A percentile compares a stretch with the other conserved stretches of the same genome.
Evolutionary conservation across 2,888 invertebrate species (phyloP).

Genomic region (Dascillus cervinus): DNA sequence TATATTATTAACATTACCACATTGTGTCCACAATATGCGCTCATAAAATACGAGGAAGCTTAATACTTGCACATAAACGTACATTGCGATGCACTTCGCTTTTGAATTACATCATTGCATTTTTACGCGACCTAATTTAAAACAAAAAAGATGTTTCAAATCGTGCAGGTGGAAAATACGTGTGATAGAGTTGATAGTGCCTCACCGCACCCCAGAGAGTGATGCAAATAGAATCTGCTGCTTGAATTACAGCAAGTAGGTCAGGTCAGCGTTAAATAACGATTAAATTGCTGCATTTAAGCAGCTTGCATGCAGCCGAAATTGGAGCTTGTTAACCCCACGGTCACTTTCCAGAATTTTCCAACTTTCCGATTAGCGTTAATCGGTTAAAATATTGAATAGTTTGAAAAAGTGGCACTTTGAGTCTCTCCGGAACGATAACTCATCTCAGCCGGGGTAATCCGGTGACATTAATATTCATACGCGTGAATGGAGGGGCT

Average conservation of each 20-base stretch:
- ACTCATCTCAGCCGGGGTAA: constrained; percentile 32
- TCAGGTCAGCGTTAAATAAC: constrained; percentile 24
- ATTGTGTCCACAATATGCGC: no score
- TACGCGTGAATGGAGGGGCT: constrained; percentile 29
- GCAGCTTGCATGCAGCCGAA: not conserved
- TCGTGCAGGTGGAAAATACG: no score
- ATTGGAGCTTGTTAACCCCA: not conserved
- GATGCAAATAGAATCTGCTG: constrained; percentile 19
- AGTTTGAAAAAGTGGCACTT: constrained; percentile 25
- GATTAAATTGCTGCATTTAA: constrained; percentile 10
- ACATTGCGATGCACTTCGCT: no score
- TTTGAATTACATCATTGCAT: no score
- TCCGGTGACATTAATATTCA: constrained; percentile 36
- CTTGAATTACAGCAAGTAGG: constrained; percentile 18
- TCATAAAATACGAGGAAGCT: no score
- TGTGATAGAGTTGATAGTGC: constrained; percentile 25
- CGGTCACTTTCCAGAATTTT: no score
- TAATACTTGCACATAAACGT: no score
- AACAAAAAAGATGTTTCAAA: no score
- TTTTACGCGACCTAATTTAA: no score
- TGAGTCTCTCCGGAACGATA: constrained; percentile 23
- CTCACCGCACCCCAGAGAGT: constrained; percentile 20
- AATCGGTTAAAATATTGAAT: constrained; percentile 25
- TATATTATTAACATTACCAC: no score
- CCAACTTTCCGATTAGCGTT: constrained; percentile 17